phyloP scores from a whole-genome alignment of 2,888 invertebrate genomes.

The Aphelenchoides bicaudatus region DNA sequence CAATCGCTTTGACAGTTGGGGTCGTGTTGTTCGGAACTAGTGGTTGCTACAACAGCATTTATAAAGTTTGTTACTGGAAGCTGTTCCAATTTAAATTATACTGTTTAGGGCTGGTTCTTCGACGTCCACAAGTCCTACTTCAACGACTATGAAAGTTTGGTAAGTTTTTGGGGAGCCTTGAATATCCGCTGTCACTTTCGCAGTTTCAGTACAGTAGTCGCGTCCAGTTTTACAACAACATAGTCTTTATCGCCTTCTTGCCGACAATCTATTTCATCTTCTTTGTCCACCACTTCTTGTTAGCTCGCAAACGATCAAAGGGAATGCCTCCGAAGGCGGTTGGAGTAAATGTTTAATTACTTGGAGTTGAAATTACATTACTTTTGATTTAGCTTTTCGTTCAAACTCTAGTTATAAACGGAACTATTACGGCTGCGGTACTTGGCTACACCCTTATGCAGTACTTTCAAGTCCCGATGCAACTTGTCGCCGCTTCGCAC shows the following conservation, averaged over 20 bases:
- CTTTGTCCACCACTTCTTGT: not conserved
- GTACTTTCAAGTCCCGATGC: not conserved
- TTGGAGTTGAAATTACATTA: too few species aligned
- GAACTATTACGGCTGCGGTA: not conserved
- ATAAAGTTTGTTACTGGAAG: too few species aligned
- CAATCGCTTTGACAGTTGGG: not conserved
- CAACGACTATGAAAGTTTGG: not conserved
- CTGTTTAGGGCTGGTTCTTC: slow-evolving; percentile 12
- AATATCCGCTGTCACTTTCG: not conserved
- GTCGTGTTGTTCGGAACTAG: not conserved
- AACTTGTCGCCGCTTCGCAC: slow-evolving; percentile 2
- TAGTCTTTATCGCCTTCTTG: slow-evolving; percentile 2
- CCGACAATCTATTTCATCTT: slow-evolving; percentile 5
- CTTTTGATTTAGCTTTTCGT: too few species aligned
- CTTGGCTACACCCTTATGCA: slow-evolving; percentile 12
- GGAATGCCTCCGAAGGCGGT: slow-evolving; percentile 6
- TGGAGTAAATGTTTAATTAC: too few species aligned
- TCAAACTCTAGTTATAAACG: slow-evolving; percentile 9
- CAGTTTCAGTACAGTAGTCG: not conserved
- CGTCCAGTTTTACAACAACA: slow-evolving; percentile 13
- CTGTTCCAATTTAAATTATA: too few species aligned
- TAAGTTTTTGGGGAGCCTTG: not conserved
- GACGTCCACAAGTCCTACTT: not conserved
- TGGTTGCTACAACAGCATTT: not conserved
- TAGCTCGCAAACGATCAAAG: slow-evolving; percentile 1